Base-by-base conservation (phyloP, 1,140 invertebrate genomes). In the Myzus persicae region DNA sequence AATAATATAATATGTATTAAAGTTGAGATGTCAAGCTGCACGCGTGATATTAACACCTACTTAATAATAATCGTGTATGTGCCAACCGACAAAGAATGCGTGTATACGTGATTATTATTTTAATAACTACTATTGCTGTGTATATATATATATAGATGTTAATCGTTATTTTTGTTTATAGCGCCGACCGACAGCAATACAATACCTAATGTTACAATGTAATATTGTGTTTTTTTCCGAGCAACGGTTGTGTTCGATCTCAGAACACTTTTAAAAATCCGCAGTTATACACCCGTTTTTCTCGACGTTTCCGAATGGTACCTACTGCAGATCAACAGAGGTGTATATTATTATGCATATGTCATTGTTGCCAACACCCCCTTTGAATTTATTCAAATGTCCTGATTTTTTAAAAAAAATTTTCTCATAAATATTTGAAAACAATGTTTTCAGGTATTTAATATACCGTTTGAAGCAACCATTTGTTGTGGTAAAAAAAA, bases 11-110 rank as follows among this genome's bases (percentile, higher is more conserved):
- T 67, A 24, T n/a, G 31, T 89, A 90, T 42, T 2, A 31, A 59
- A 67, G 88, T 89, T 38, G 51, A 40, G 38, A 90, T 67, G 89
- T 90, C 89, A 90, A 59, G 26, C 36, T 90, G 36, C 54, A 90
- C 38, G 89, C 89, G 89, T 90, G 89, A 67, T 90, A 90, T 90
- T 90, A 59, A 90, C 89, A 90, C 89, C 89, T 90, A 90, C 54
- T 90, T 90, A 90, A 90, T 67, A 90, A 90, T 90, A 90, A 90
- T 42, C 89, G 89, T 90, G 89, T 46, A 42, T 59, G 38, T 38
- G 88, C 36, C 88, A 89, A 89, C 88, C 48, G 88, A 89, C 88
- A 89, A 89, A 89, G 88, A 89, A 89, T 89, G 88, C 14, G 18
- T 38, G 48, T 89, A 40, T 40, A 46, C 36, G 88, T 54, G 88